These are phyloP conservation scores for Zophobas morio DNA, from an alignment of 1,140 invertebrate species.

Conservation along the genomic window DNA sequence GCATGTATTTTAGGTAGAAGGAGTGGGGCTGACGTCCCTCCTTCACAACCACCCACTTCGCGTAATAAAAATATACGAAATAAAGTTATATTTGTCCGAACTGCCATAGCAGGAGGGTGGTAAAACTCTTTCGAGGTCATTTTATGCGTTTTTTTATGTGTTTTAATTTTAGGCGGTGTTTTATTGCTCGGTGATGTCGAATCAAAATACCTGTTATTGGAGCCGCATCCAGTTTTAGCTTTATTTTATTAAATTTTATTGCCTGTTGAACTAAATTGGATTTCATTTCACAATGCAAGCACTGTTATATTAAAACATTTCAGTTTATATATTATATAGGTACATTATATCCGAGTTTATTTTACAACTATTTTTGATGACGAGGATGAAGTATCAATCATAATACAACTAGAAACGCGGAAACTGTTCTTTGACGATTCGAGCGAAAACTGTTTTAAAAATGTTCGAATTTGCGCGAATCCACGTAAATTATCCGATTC, in stretches of 20 bases:
- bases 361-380: not conserved
- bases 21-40: not conserved
- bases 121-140: conserved; percentile 23
- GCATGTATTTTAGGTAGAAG: conserved; percentile 15
- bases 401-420: too few relatives aligned
- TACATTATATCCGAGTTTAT: not conserved
- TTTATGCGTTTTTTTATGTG: conserved; percentile 18
- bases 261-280: conserved; percentile 2
- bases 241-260: conserved; percentile 3
- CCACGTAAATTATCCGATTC: conserved; percentile 22
- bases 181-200: conserved; percentile 7
- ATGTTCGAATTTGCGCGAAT: conserved; percentile 10
- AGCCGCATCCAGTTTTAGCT: not conserved
- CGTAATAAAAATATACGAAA: conserved; percentile 25
- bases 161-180: conserved; percentile 16
- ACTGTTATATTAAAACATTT: too few relatives aligned
- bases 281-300: not conserved
- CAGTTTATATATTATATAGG: too few relatives aligned
- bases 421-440: not conserved
- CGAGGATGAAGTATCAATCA: not conserved
- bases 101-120: conserved; percentile 1
- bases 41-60: not conserved
- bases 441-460: conserved; percentile 1
- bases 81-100: conserved; percentile 19
- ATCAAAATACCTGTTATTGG: conserved; percentile 15